Percentiles rank a stretch among this genome's conserved stretches.
Evolutionary conservation across 2,888 invertebrate species (phyloP).

Genomic region (Latrodectus elegans): DNA sequence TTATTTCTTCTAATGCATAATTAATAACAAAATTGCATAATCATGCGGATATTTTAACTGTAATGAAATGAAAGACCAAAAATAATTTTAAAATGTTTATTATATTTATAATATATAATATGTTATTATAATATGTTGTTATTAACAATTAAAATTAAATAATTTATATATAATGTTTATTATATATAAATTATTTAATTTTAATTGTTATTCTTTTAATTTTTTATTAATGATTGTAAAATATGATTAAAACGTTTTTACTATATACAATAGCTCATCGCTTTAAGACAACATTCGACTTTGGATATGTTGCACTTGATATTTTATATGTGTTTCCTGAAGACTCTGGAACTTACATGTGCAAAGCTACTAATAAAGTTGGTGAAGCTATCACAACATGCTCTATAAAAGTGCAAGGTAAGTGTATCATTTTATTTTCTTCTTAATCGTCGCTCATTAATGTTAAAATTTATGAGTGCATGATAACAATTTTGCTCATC

Average conservation of each 20-base stretch:
- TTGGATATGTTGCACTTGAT: constrained; percentile 97
- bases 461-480: too few relatives aligned
- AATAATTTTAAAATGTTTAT: background rate
- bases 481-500: too few relatives aligned
- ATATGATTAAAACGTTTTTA: too few relatives aligned
- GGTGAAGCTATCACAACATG: constrained; percentile 93
- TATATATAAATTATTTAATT: too few relatives aligned
- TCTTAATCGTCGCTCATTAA: too few relatives aligned
- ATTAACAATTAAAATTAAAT: too few relatives aligned
- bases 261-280: constrained; percentile 83
- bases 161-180: too few relatives aligned
- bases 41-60: background rate
- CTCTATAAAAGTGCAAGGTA: constrained; percentile 76
- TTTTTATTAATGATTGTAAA: background rate
- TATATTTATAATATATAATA: too few relatives aligned
- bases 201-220: background rate
- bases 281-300: constrained; percentile 96
- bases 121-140: too few relatives aligned
- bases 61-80: background rate
- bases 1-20: too few relatives aligned
- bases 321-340: constrained; percentile 97
- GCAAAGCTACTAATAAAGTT: constrained; percentile 93
- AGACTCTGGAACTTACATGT: constrained; percentile 97
- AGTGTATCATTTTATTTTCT: constrained; percentile 73
- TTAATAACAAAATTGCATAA: too few relatives aligned